phyloP scores from a whole-genome alignment of 2,113 vertebrate species.

The Murina feae region DNA sequence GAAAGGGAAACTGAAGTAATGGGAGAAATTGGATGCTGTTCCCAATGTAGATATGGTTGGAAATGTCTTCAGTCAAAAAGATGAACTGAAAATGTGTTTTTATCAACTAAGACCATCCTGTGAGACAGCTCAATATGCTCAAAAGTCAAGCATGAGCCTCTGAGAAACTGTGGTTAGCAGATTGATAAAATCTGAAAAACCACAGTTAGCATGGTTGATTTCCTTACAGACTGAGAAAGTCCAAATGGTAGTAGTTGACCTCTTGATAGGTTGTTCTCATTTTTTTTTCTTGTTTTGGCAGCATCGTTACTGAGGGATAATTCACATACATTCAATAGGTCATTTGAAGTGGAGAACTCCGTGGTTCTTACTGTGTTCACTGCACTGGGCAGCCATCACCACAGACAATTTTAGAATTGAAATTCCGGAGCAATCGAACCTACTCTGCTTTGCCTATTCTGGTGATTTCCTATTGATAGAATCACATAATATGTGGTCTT shows the following conservation, averaged over 20 bases:
- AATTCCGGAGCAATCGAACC: not conserved
- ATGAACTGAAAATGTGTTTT: not conserved
- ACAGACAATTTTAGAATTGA: not conserved
- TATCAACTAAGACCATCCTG: not conserved
- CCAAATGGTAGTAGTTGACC: not conserved
- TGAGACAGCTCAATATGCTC: not conserved
- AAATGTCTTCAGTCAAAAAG: not conserved
- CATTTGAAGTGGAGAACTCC: not conserved
- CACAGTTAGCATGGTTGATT: not conserved
- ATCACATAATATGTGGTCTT: not conserved
- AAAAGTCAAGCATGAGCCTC: not conserved
- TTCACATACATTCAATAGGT: not conserved
- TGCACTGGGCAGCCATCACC: not conserved
- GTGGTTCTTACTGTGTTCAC: not conserved
- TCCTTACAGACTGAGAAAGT: not conserved
- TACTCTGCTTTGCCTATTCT: not conserved
- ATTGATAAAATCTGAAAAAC: too few species aligned
- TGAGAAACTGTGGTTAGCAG: not conserved
- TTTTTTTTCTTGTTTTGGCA: not conserved
- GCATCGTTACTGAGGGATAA: not conserved
- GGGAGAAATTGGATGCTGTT: not conserved
- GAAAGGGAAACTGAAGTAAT: not conserved
- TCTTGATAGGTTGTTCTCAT: not conserved
- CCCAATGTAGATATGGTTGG: not conserved
- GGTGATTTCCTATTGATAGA: not conserved